Conservation (phyloP, 2,888 invertebrate genomes). For the Xylocampa areola region DNA sequence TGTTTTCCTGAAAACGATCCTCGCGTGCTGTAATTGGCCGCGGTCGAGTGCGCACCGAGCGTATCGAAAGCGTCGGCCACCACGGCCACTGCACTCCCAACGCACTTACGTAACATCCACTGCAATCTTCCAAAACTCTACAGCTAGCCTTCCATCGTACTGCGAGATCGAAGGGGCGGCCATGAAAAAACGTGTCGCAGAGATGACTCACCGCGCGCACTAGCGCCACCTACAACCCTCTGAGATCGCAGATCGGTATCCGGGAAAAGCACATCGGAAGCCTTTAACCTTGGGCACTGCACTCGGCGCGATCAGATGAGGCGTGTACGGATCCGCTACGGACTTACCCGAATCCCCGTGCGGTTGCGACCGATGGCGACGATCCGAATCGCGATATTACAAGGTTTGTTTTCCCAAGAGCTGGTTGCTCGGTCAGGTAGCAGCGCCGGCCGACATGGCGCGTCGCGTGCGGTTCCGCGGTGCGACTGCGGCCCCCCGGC, state of each 20-base stretch:
- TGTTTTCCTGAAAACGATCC: constrained; percentile 86
- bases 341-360: constrained; percentile 83
- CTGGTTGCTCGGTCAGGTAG: constrained; percentile 84
- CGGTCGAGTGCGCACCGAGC: constrained; percentile 79
- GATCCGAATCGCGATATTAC: constrained; percentile 69
- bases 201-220: constrained; percentile 86
- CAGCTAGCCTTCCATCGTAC: constrained; percentile 65
- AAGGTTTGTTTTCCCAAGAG: constrained; percentile 75
- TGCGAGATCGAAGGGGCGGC: constrained; percentile 84
- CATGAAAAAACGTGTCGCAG: constrained; percentile 87
- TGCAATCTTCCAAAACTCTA: constrained; percentile 78
- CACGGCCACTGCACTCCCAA: constrained; percentile 81
- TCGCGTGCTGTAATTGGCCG: constrained; percentile 82
- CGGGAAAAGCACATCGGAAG: constrained; percentile 73
- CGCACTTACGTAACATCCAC: constrained; percentile 85
- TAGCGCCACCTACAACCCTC: constrained; percentile 82
- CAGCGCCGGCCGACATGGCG: constrained; percentile 84
- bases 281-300: constrained; percentile 75
- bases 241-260: constrained; percentile 67
- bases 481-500: constrained; percentile 83
- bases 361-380: constrained; percentile 70
- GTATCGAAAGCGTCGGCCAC: constrained; percentile 80
- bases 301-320: constrained; percentile 61
- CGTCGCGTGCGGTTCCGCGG: constrained; percentile 81
- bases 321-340: constrained; percentile 63